These are phyloP conservation scores for Achatina immaculata DNA, from an alignment of 1,140 invertebrate species.

Conservation along the genomic window DNA sequence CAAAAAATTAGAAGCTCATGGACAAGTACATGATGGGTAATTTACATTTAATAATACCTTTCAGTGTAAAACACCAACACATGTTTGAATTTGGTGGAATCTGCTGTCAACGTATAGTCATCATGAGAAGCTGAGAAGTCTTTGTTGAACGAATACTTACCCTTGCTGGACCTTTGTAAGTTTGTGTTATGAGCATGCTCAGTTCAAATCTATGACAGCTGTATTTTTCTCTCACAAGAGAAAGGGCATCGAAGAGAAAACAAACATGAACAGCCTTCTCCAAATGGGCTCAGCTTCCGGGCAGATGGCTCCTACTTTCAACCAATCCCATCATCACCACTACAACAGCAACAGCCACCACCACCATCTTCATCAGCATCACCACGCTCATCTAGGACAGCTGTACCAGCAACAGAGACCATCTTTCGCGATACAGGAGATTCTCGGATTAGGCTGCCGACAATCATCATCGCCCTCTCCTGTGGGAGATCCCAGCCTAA, in stretches of 20 bases:
- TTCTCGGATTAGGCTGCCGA: slow-evolving; percentile 32
- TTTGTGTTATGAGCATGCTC: too few relatives aligned
- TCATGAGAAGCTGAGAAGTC: too few relatives aligned
- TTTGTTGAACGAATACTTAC: too few relatives aligned
- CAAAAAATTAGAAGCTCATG: too few relatives aligned
- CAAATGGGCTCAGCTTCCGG: slow-evolving; percentile 25
- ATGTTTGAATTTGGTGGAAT: too few relatives aligned
- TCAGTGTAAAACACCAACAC: too few relatives aligned
- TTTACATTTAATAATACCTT: too few relatives aligned
- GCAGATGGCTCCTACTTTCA: slow-evolving; percentile 26
- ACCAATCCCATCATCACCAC: slow-evolving; percentile 25
- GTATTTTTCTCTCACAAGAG: background rate
- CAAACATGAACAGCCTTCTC: slow-evolving; percentile 33
- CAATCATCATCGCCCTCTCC: slow-evolving; percentile 16
- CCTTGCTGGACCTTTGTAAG: too few relatives aligned
- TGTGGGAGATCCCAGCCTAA: background rate
- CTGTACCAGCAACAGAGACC: slow-evolving; percentile 36
- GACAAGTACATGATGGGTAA: too few relatives aligned
- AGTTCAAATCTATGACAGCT: background rate
- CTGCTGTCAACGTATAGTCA: too few relatives aligned
- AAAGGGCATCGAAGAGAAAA: background rate
- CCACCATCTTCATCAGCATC: slow-evolving; percentile 15
- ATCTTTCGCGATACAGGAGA: slow-evolving; percentile 38
- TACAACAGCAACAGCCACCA: slow-evolving; percentile 16
- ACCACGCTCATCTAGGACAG: slow-evolving; percentile 15